Percentiles rank a stretch among this genome's conserved stretches.
Evolutionary conservation across 2,113 vertebrate genomes (phyloP).

Genomic region (Bucco capensis): DNA sequence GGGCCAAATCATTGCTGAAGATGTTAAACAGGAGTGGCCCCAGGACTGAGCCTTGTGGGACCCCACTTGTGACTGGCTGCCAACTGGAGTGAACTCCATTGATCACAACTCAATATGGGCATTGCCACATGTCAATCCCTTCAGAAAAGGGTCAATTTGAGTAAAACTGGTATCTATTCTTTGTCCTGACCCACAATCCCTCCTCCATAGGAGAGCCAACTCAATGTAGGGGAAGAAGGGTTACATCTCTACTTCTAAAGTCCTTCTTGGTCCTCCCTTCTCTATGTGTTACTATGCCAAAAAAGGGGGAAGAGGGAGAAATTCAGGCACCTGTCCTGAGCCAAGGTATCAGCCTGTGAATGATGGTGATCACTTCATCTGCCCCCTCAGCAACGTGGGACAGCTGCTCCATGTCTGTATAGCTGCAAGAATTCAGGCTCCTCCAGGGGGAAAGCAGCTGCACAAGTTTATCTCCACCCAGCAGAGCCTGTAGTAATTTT

Average conservation of each 20-base stretch:
- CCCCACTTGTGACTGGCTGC: too few species aligned
- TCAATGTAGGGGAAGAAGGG: background rate
- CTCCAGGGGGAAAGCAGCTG: background rate
- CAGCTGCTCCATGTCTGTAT: background rate
- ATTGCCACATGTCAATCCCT: background rate
- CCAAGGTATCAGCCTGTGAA: too few species aligned
- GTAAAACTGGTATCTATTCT: background rate
- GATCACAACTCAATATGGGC: too few species aligned
- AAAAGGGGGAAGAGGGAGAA: background rate
- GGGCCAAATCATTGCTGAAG: too few species aligned
- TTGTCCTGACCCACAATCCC: background rate
- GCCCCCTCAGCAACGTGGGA: background rate
- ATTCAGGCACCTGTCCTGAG: background rate
- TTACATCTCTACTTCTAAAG: background rate
- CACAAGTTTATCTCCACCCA: background rate
- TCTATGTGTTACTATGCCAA: background rate
- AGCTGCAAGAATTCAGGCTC: background rate
- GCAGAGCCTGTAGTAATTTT: background rate
- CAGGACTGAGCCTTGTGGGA: too few species aligned
- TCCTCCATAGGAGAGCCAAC: background rate
- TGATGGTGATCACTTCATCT: accelerated
- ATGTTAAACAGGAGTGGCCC: too few species aligned
- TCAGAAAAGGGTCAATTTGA: background rate
- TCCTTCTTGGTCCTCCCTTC: background rate
- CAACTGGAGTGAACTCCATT: too few species aligned